Evolutionary conservation across 2,888 invertebrate genomes (phyloP), one percentile per base, ranked within the genome.

Genomic region (Galerucella calmariensis): DNA sequence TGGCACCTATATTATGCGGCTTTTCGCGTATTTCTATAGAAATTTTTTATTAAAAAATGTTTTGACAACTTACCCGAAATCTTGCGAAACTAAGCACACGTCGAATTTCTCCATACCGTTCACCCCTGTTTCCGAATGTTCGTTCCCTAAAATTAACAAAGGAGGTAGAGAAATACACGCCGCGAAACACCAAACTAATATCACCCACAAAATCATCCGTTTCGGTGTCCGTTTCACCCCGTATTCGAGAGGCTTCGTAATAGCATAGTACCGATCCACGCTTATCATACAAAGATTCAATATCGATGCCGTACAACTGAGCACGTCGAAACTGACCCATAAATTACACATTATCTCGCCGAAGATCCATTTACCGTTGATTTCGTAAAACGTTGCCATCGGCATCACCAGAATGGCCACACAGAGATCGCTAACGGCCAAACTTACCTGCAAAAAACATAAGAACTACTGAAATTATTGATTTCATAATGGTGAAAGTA

Each of bases 301-400:
- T 82, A 99, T 99, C 82, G 98, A 98, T n/a, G 99, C 98, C 24
- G 99, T 97, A 86, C 97, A 98, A 82, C 98, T 97, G 82, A 98
- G 92, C 51, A 99, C 97, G 88, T 99, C 99, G 86, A 97, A 96
- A 71, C 97, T 96, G 75, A 97, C 97, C 98, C 98, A 99, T 78
- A 97, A 91, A 86, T 97, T 96, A 88, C 98, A 98, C 84, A 97
- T 93, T 77, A 94, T 91, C 35, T 93, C 92, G 68, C 98, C 98
- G 84, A 99, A 97, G 81, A 94, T 93, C 99, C 99, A 99, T 82
- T 93, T 92, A 75, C 97, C 97, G 82, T 96, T 90, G 76, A 96
- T 90, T 88, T 98, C 98, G 87, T 97, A 97, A 51, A 97, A 92
- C 86, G 98, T 92, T 5, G 98, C 98, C 89, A 98, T 96, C 9